Base-by-base conservation (phyloP, 1,140 invertebrate species). In the Papilio xuthus region DNA sequence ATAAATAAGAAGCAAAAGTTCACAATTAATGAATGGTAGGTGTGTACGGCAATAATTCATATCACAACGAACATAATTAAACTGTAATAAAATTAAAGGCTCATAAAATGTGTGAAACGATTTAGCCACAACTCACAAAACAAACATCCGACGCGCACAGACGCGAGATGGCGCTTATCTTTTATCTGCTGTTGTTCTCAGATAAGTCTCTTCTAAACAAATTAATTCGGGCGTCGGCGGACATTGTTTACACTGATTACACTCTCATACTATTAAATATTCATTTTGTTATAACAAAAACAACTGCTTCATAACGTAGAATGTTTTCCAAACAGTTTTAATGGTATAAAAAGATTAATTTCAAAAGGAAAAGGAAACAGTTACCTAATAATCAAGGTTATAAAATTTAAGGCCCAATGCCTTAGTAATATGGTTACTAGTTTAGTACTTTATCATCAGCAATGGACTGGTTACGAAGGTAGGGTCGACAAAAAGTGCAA, bases 201-300 rank as follows among this genome's bases (percentile, higher is more conserved):
- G 60, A 67, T 67, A 67, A 67, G 60, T 67, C 12, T 26, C 60
- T 67, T 67, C 18, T 67, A 67, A 67, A 67, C 60, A 67, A 67
- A 67, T 67, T 67, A 67, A 67, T 67, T 67, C 60, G 26, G 13
- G 60, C 60, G 26, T 67, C 60, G 15, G 60, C 56, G 60, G 60
- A 26, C 60, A 32, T 67, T 67, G 60, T 67, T 67, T 32, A 28
- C 60, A 67, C 26, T 67, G 60, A 67, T 60, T 60, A 60, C 60
- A 67, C 26, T 0, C 26, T 67, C 60, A 67, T 67, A 67, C n/a
- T 28, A 67, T 67, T 67, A 67, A 67, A 67, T 67, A 67, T 67
- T 67, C 4, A 67, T 67, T 67, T 15, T 28, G 26, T 26, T 63
- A 60, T 13, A 26, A 60, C 20, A 60, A 60, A 28, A 67, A 28